Base-by-base conservation (phyloP, 2,797 vertebrate genomes). In the Spizella passerina region DNA sequence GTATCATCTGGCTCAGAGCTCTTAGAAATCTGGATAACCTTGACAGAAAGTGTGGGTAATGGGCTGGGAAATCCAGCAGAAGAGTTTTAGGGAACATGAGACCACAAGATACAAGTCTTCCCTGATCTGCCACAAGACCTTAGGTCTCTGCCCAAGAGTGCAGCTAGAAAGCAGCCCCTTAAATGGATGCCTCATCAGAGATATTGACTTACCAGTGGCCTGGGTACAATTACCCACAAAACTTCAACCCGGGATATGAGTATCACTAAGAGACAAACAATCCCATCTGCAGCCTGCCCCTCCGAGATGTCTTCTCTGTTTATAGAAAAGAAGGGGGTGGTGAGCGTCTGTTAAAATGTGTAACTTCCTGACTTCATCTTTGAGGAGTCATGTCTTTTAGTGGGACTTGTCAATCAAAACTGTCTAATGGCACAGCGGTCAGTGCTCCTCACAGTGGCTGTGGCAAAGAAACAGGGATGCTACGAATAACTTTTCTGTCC, bases 261-360 rank as follows among this genome's bases (percentile, higher is more conserved):
- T 95, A 76, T 94, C 59, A 4, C 77, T 65, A 15, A n/a, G 78
- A 88, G 65, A 94, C 87, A 95, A 96, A 88, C 66, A 92, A 91
- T 91, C 82, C 90, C 90, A 93, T 90, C 82, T 96, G 90, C 93
- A 94, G 90, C 77, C 77, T 94, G 87, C 88, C 95, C 87, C 94
- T 93, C 92, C 0, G 27, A 92, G 91, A 66, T 81, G 47, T 81
- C 19, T 4, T 65, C 95, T 91, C 95, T 94, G 71, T 94, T 93
- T 88, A 86, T 93, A 94, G 94, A 95, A 95, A 96, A 94, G 73
- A 93, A 93, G 84, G 87, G 76, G 82, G 85, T 95, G 95, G 78
- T 7, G 3, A 88, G 72, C 15, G 15, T 80, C 90, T 95, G 93
- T 82, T 93, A 78, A 93, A 88, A 94, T 55, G 30, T 59, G 23